Base-by-base conservation (phyloP, 1,140 invertebrate genomes). In the Macrobrachium nipponense region DNA sequence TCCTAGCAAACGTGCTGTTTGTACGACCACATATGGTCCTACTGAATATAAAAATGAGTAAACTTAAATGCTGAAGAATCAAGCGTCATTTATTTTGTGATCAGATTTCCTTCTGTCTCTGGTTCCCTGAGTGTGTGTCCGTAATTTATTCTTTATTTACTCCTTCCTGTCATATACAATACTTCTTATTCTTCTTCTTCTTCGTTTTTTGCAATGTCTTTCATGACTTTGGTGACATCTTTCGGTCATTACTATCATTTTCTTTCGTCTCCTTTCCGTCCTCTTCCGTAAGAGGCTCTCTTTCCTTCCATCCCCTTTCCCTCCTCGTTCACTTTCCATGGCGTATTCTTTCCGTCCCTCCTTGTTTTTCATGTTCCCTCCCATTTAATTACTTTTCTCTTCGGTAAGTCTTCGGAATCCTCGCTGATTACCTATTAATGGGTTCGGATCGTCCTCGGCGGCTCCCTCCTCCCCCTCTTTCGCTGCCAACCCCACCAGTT, bases 391-490 rank as follows among this genome's bases (percentile, higher is more conserved):
- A 20, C 61, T 20, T 36, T 18, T 66, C 36, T 18, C 44, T 17
- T 44, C 36, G 64, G 14, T 80, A 80, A 80, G 79, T 80, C 79
- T 20, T 51, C 58, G 62, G 62, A 80, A 80, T 80, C 79, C 64
- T 12, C 20, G 62, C 44, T 80, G 79, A 80, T 80, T 80, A 80
- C 79, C 79, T 80, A 80, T 80, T 80, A 80, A 80, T 80, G 64
- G 36, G 51, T 15, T 43, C 17, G 43, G 62, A 51, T 51, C 51
- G 51, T 51, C 20, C n/a, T 17, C 20, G 12, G 12, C 23, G 10
- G 23, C 10, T 70, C 68, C 5, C 68, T 1, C 66, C 66, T 68
- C 18, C 66, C 27, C 18, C 12, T 27, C n/a, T 20, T 68, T 68
- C 66, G 14, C 27, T 14, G 20, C 66, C 66, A 27, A 36, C 58